Evolutionary conservation across 1,140 invertebrate species (phyloP).

Genomic region (Papilio polyxenes): DNA sequence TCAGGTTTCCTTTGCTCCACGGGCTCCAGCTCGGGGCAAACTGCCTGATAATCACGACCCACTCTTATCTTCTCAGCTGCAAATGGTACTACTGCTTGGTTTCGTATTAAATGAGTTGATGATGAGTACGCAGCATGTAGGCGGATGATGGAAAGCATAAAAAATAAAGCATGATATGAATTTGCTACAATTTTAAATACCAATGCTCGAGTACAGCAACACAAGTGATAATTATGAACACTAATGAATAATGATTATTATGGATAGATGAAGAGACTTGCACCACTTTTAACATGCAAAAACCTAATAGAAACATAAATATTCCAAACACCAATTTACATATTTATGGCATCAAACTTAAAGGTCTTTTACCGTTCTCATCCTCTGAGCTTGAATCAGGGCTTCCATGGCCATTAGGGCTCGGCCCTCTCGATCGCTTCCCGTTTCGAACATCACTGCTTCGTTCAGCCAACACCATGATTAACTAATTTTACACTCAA

Average conservation of each 20-base stretch:
- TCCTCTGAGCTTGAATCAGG: conserved; percentile 90
- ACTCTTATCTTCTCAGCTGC: conserved; percentile 96
- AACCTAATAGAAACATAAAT: conserved; percentile 1
- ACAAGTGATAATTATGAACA: background rate
- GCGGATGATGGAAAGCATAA: conserved; percentile 77
- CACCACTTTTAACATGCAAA: conserved; percentile 41
- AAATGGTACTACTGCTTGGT: conserved; percentile 82
- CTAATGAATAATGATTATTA: conserved; percentile 7
- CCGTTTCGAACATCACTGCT: conserved; percentile 91
- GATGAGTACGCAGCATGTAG: conserved; percentile 74
- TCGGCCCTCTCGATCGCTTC: conserved; percentile 91
- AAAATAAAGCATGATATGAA: conserved; percentile 74
- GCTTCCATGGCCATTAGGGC: conserved; percentile 91
- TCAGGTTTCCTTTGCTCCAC: conserved; percentile 83
- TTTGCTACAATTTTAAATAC: conserved; percentile 48
- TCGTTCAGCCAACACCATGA: conserved; percentile 93
- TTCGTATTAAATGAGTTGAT: conserved; percentile 66
- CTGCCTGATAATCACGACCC: conserved; percentile 95
- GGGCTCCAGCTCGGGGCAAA: conserved; percentile 89
- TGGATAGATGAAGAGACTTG: conserved; percentile 12
- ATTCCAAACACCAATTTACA: conserved; percentile 1
- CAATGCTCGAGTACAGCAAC: conserved; percentile 33
- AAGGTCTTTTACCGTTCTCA: conserved; percentile 84
- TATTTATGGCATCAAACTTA: background rate
- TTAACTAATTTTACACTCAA: conserved; percentile 55